These are phyloP conservation scores for Cotesia chilonis DNA, from an alignment of 1,140 invertebrate genomes.

Conservation along the genomic window DNA sequence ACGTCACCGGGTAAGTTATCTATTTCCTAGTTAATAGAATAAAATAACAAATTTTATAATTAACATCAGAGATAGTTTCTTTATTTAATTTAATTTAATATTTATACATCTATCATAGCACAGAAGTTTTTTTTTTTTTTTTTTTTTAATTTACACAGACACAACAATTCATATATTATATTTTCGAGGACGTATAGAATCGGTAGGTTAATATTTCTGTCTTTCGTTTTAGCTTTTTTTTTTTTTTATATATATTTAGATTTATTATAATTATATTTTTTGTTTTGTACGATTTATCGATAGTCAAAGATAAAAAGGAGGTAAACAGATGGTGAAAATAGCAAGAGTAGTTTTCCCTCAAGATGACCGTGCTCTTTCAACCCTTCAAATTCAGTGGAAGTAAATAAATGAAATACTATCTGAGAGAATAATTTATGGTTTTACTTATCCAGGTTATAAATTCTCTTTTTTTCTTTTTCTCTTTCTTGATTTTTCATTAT, in stretches of 20 bases:
- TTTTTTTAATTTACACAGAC: constrained; percentile 24
- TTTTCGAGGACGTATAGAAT: too few species aligned
- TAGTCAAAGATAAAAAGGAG: not conserved
- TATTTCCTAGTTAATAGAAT: constrained; percentile 12
- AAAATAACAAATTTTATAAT: constrained; percentile 29
- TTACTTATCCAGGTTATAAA: not conserved
- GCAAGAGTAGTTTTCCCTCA: not conserved
- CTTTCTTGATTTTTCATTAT: not conserved
- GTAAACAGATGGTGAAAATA: not conserved
- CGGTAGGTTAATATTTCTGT: constrained; percentile 5
- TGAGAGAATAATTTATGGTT: constrained; percentile 4
- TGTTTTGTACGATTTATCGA: constrained; percentile 7
- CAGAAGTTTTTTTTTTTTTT: constrained; percentile 4
- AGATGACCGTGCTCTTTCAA: constrained; percentile 4
- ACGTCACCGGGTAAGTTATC: constrained; percentile 83
- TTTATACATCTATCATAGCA: too few species aligned
- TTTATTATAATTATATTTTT: not conserved
- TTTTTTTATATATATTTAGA: not conserved
- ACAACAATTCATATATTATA: constrained; percentile 1
- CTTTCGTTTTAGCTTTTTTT: not conserved
- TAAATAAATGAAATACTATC: constrained; percentile 25
- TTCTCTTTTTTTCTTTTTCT: constrained; percentile 1
- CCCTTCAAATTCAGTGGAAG: not conserved
- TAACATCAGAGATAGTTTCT: not conserved
- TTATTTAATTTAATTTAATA: not conserved